Evolutionary conservation across 2,113 vertebrate species (phyloP), one percentile per base, ranked within the genome.

Genomic region (Nematolebias whitei): DNA sequence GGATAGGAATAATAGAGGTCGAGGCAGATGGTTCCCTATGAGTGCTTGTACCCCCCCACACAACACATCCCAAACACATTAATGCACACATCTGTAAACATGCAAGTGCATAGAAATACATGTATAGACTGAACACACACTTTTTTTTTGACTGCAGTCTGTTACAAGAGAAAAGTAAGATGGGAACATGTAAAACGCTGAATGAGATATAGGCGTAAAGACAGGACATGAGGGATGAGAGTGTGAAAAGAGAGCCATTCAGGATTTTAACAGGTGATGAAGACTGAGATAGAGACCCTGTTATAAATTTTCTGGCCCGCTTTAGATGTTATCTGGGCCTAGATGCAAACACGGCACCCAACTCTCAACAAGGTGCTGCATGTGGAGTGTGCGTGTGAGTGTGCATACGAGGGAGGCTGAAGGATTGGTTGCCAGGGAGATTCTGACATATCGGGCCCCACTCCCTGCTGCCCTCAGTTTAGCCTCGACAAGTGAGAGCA

Each of bases 401-500:
- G 73, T 80, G 63, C 58, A 74, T 73, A 71, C 68, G 68, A 67
- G 82, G 85, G 88, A 32, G 66, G 79, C 83, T 93, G 92, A 93
- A 83, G 26, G 85, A 93, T 93, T 87, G 89, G 89, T 92, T 92
- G 86, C 85, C 83, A 87, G 67, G 88, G 88, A 89, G 86, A 92
- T 88, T 92, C 86, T 92, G 91, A 92, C 91, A 92, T 84, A 89
- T 90, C 73, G 65, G 80, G 78, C 87, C 90, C 85, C 83, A 86
- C 88, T 92, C 87, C 89, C 87, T 80, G 91, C 85, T 92, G 90
- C 90, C 91, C 91, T 89, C 90, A 90, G 89, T 90, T 93, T 92
- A 92, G 92, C 90, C 91, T 86, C 82, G 75, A 92, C 89, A 92
- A 87, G 87, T 88, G 87, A 84, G 84, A 78, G 84, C 1, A 15